Conservation (phyloP, 2,797 vertebrate species). For the Coccyzus lansbergi region DNA sequence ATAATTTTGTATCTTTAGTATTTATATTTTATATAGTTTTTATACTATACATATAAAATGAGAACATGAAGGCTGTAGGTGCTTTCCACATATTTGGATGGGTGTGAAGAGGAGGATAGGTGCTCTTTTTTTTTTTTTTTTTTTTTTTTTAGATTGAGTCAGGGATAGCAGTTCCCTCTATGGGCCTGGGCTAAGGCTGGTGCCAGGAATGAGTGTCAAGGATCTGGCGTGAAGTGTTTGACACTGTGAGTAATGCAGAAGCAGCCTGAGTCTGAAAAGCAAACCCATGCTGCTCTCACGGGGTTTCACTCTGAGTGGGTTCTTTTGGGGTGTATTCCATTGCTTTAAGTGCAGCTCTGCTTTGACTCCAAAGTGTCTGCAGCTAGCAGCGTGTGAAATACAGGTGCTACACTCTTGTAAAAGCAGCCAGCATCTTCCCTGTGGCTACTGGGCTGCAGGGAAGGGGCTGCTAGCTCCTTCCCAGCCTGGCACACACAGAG, state of each 20-base stretch:
- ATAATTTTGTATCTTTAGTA: neutral
- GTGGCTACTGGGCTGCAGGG: rapidly evolving
- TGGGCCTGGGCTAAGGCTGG: neutral
- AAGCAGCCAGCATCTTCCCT: neutral
- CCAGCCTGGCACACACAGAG: neutral
- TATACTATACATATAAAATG: neutral
- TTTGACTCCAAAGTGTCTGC: neutral
- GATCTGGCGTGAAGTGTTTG: rapidly evolving
- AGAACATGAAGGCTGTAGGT: neutral
- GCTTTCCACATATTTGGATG: neutral
- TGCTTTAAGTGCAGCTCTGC: neutral
- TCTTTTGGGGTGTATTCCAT: neutral
- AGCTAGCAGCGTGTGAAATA: neutral
- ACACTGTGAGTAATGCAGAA: too few relatives aligned
- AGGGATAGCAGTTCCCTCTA: neutral
- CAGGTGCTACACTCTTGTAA: rapidly evolving
- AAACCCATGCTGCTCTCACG: rapidly evolving
- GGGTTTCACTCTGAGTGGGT: rapidly evolving
- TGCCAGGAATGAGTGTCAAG: rapidly evolving
- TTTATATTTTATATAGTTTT: neutral
- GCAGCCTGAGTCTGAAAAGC: neutral
- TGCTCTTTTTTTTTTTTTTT: too few relatives aligned
- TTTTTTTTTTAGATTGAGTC: too few relatives aligned
- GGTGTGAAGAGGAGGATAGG: neutral
- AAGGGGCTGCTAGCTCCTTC: rapidly evolving